A percentile compares a stretch with the other conserved stretches of the same genome.
Evolutionary conservation across 92 coral and sea anemone species (phyloP).

Genomic region (Epizoanthus stellaris): DNA sequence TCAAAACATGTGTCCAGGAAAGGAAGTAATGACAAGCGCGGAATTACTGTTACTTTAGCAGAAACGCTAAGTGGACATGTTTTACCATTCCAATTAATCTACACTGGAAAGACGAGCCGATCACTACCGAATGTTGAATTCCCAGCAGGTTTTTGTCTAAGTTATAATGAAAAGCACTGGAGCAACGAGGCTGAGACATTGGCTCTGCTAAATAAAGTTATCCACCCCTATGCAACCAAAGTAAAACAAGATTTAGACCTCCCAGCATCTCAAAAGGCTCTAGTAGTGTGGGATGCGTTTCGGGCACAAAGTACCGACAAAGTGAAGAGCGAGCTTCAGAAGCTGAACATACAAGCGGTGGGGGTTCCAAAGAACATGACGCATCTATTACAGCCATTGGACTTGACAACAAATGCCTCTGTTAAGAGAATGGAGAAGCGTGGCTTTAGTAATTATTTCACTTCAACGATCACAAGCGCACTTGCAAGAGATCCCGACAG

Average conservation of each 20-base stretch:
- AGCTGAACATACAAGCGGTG: too few species aligned
- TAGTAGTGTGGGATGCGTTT: too few species aligned
- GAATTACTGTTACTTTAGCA: slow-evolving; percentile 28
- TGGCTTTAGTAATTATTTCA: too few species aligned
- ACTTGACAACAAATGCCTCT: slow-evolving; percentile 43
- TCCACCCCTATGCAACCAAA: too few species aligned
- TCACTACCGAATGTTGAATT: slow-evolving; percentile 18
- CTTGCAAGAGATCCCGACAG: too few species aligned
- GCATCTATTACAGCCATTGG: slow-evolving; percentile 44
- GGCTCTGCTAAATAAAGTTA: slow-evolving; percentile 1
- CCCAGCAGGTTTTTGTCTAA: slow-evolving; percentile 34
- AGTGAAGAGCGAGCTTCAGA: too few species aligned
- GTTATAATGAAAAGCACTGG: slow-evolving; percentile 36
- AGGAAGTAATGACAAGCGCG: slow-evolving; percentile 45
- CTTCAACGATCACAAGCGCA: too few species aligned
- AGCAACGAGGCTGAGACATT: slow-evolving; percentile 40
- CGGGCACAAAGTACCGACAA: too few species aligned
- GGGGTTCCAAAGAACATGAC: too few species aligned
- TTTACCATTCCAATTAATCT: slow-evolving; percentile 4
- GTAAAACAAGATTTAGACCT: too few species aligned
- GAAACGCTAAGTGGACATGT: slow-evolving; percentile 29
- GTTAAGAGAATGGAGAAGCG: too few species aligned
- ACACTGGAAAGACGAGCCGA: slow-evolving; percentile 22
- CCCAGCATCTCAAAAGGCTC: too few species aligned
- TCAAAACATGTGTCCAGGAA: slow-evolving; percentile 28